phyloP scores from a whole-genome alignment of 2,888 invertebrate genomes.

The Thecophora atra region DNA sequence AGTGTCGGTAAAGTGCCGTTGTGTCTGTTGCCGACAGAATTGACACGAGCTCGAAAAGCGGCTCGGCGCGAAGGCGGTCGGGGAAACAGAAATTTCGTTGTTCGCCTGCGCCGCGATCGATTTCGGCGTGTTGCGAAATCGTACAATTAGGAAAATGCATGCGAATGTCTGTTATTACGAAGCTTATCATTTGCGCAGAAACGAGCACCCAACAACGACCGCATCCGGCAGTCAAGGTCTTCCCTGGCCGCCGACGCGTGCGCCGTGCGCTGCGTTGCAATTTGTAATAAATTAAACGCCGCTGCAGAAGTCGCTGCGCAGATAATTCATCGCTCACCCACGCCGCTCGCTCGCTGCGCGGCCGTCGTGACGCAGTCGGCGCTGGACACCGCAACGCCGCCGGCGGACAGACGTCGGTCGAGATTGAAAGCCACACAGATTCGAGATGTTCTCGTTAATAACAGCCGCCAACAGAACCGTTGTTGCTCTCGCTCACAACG shows the following conservation, averaged over 20 bases:
- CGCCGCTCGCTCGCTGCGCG: not conserved
- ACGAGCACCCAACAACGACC: too few relatives aligned
- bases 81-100: too few relatives aligned
- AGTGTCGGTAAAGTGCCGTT: constrained; percentile 17
- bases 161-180: not conserved
- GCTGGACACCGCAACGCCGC: not conserved
- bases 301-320: not conserved
- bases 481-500: too few relatives aligned
- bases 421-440: too few relatives aligned
- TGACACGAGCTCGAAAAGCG: not conserved
- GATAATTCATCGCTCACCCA: constrained; percentile 18
- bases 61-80: not conserved
- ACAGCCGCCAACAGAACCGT: too few relatives aligned
- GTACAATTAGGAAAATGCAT: not conserved
- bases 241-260: constrained; percentile 7
- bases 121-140: not conserved
- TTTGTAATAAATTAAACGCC: constrained; percentile 30
- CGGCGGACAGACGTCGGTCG: too few relatives aligned
- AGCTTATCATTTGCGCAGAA: not conserved
- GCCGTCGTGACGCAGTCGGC: not conserved
- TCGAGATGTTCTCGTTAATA: too few relatives aligned
- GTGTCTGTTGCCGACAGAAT: not conserved
- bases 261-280: constrained; percentile 23
- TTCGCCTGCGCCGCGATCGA: not conserved
- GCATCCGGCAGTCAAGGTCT: constrained; percentile 6